Conservation (phyloP, 2,888 invertebrate genomes). For the Hirtodrosophila cameraria region DNA sequence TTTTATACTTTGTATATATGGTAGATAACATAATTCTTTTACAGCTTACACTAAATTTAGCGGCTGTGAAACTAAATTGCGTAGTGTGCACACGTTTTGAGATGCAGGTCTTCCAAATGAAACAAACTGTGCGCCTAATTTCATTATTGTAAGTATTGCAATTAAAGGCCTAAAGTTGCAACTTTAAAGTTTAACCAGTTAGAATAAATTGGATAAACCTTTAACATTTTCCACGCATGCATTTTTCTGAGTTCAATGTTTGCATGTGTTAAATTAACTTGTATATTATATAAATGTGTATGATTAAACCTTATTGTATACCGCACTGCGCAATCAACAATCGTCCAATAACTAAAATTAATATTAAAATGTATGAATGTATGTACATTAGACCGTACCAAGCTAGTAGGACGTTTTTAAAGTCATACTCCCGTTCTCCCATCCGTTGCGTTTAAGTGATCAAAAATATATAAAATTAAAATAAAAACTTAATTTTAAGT, state of each 20-base stretch:
- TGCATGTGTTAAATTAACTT: constrained; percentile 23
- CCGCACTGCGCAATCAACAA: constrained; percentile 24
- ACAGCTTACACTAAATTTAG: constrained; percentile 47
- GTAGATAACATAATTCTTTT: constrained; percentile 57
- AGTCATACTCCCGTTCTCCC: too few relatives aligned
- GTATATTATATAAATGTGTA: neutral
- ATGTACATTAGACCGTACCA: neutral
- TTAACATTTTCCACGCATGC: constrained; percentile 10
- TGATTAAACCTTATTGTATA: neutral
- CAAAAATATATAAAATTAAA: too few relatives aligned
- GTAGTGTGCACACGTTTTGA: neutral
- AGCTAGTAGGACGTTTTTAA: too few relatives aligned
- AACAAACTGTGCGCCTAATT: constrained; percentile 5
- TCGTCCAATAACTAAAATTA: neutral
- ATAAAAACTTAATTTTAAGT: too few relatives aligned
- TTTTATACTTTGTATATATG: neutral
- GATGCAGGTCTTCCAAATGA: constrained; percentile 18
- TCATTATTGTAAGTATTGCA: constrained; percentile 40
- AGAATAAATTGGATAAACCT: neutral
- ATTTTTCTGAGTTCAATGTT: neutral
- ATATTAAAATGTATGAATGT: too few relatives aligned
- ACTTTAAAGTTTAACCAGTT: neutral
- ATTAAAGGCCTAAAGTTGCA: too few relatives aligned
- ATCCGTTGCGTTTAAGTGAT: too few relatives aligned
- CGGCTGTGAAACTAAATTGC: constrained; percentile 33